phyloP scores from a whole-genome alignment of 2,888 invertebrate genomes.

The Aphidoletes aphidimyza region DNA sequence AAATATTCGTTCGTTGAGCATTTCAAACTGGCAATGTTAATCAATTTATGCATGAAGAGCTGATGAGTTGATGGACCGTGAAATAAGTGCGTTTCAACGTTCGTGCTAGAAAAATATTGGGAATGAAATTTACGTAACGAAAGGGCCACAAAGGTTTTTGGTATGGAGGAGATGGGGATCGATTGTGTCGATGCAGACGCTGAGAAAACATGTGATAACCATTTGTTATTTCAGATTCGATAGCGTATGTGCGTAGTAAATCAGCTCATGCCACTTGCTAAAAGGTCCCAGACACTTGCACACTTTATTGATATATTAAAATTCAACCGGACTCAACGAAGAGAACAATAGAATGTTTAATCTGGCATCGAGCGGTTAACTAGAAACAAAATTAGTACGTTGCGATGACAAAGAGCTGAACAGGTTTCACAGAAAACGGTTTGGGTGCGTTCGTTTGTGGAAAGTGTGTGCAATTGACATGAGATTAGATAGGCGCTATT shows the following conservation, averaged over 20 bases:
- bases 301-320: too few species aligned
- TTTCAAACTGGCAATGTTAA: not conserved
- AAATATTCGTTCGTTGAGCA: not conserved
- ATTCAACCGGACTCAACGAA: not conserved
- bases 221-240: not conserved
- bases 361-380: not conserved
- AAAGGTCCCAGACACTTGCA: not conserved
- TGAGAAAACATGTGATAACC: constrained; percentile 15
- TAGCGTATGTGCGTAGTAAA: not conserved
- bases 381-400: not conserved
- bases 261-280: not conserved
- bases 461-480: not conserved
- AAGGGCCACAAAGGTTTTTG: too few species aligned
- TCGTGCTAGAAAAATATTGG: constrained; percentile 5
- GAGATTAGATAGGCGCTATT: not conserved
- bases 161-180: not conserved
- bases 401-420: not conserved
- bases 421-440: not conserved
- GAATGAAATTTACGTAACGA: not conserved
- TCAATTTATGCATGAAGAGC: constrained; percentile 36
- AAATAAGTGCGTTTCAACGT: constrained; percentile 24
- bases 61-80: constrained; percentile 25
- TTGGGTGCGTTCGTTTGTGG: not conserved
- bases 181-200: not conserved
- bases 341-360: not conserved